Conservation (phyloP, 2,888 invertebrate species). For the Drosophila yooni region DNA sequence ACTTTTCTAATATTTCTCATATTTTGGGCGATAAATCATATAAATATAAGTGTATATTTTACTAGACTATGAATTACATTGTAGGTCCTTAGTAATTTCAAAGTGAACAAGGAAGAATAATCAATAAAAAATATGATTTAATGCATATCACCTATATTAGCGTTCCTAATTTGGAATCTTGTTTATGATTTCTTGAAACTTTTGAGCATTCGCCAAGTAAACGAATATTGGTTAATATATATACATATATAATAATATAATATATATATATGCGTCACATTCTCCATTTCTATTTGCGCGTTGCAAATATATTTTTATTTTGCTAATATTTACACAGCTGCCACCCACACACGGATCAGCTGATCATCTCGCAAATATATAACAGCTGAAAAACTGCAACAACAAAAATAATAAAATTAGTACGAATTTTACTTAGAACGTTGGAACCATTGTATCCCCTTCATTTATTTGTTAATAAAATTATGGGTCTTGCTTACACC, state of each 20-base stretch:
- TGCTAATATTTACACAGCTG: slow-evolving; percentile 7
- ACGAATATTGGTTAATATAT: too few relatives aligned
- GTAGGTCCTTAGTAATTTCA: not conserved
- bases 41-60: not conserved
- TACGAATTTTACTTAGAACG: not conserved
- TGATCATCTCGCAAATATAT: slow-evolving; percentile 13
- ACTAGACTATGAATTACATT: not conserved
- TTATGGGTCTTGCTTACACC: not conserved
- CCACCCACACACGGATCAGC: slow-evolving; percentile 21
- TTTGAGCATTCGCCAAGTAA: not conserved
- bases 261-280: not conserved
- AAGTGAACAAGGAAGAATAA: not conserved
- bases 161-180: not conserved
- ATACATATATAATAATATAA: not conserved
- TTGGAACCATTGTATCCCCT: not conserved
- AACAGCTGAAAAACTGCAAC: slow-evolving; percentile 8
- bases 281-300: not conserved
- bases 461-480: not conserved
- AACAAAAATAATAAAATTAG: not conserved
- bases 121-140: not conserved
- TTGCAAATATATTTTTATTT: not conserved
- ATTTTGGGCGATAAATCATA: not conserved
- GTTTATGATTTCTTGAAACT: not conserved
- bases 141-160: too few relatives aligned
- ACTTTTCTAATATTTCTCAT: not conserved